Evolutionary conservation across 2,113 vertebrate genomes (phyloP), one percentile per base, ranked within the genome.

Genomic region (Aramus guarauna): DNA sequence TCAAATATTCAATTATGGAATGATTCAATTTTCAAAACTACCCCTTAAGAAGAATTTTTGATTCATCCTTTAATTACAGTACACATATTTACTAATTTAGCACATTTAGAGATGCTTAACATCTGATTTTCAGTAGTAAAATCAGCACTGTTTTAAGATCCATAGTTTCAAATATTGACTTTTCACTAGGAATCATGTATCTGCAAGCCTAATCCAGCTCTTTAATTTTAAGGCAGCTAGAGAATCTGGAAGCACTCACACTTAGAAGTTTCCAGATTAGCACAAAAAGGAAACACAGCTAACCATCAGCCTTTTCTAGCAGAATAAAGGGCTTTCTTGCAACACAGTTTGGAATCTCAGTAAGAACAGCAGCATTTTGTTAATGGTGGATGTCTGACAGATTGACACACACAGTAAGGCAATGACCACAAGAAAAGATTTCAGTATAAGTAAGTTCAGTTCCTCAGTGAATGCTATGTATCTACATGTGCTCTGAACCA

Each of bases 401-500:
- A 41, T 13, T 39, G 8, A 36, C 7, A 87, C 16, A 66, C 22
- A 62, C 14, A 63, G 32, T 4, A 39, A 84, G 15, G 15, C 27
- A 89, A 71, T 1, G 11, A 60, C 16, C 7, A 45, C 79, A 76
- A 86, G 15, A 47, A 41, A 56, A 85, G 2, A 75, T 16, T 71
- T 63, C 36, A 72, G 9, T 12, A 1, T 53, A 52, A 71, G 1
- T 53, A 52, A 71, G 2, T 32, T 91, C 29, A 47, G 12, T 10
- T 77, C 18, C 34, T 63, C 21, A 64, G 30, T 30, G 18, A 92
- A 75, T 30, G 10, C 22, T 67, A 3, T 2, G 19, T 17, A 62
- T 15, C 29, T 47, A 55, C 22, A 59, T 0, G 0, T 2, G 5
- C 9, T 39, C 64, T 56, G 32, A 90, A 75, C 2, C 19, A 89